These are phyloP conservation scores for Takifugu rubripes DNA, from an alignment of 2,797 vertebrate species.

Conservation along the genomic window DNA sequence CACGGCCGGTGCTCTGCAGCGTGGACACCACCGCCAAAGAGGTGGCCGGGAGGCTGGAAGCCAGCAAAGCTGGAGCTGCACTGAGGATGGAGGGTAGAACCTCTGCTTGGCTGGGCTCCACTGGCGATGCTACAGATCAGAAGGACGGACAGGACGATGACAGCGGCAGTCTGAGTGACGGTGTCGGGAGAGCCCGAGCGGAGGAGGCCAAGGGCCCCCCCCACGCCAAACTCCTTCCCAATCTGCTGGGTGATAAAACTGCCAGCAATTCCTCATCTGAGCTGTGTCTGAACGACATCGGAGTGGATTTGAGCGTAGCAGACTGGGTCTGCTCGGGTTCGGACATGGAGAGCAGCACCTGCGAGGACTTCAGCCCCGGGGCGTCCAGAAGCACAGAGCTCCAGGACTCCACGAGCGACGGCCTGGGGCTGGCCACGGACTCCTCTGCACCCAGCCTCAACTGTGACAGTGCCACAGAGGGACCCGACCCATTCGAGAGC, in stretches of 20 bases:
- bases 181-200: slow-evolving; percentile 28
- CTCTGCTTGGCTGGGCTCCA: slow-evolving; percentile 22
- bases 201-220: slow-evolving; percentile 30
- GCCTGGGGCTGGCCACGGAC: slow-evolving; percentile 69
- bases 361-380: slow-evolving; percentile 69
- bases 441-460: slow-evolving; percentile 73
- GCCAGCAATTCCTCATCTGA: slow-evolving; percentile 65
- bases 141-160: slow-evolving; percentile 28
- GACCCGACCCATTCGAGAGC: slow-evolving; percentile 82
- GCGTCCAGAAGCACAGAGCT: slow-evolving; percentile 47
- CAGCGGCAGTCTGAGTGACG: slow-evolving; percentile 13
- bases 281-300: slow-evolving; percentile 57
- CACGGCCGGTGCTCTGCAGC: slow-evolving; percentile 85
- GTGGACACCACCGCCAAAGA: slow-evolving; percentile 82
- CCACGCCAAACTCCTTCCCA: slow-evolving; percentile 35
- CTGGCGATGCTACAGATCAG: slow-evolving; percentile 29
- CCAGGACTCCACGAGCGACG: slow-evolving; percentile 57
- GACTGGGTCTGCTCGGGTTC: slow-evolving; percentile 69
- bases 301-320: slow-evolving; percentile 44
- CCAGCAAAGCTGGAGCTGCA: slow-evolving; percentile 68
- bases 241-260: slow-evolving; percentile 49
- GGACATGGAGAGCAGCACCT: slow-evolving; percentile 73
- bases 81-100: slow-evolving; percentile 69
- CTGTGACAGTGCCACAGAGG: slow-evolving; percentile 81
- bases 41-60: slow-evolving; percentile 77